Evolutionary conservation across 37 sponge, comb jelly and placozoan species (phyloP).

Genomic region (Agelas oroides): DNA sequence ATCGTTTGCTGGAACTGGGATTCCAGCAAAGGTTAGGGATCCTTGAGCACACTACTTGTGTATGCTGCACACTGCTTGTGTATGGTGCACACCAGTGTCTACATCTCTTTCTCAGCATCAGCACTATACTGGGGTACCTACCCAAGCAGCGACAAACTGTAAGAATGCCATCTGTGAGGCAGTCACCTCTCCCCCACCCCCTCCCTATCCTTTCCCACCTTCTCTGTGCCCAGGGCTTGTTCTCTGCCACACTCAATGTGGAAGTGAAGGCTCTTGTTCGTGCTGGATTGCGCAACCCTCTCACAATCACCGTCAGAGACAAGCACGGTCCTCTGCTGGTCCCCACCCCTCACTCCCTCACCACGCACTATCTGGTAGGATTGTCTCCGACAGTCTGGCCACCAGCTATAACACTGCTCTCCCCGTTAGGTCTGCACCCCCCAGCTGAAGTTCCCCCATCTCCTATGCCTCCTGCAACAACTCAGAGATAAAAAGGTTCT

Average conservation of each 20-base stretch:
- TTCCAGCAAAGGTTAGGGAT: slow-evolving; percentile 83
- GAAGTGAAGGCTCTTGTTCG: slow-evolving; percentile 89
- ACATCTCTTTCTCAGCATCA: slow-evolving; percentile 50
- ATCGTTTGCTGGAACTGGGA: slow-evolving; percentile 92
- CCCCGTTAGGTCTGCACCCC: slow-evolving; percentile 36
- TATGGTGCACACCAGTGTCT: no score
- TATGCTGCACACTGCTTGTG: no score
- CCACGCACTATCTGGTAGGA: slow-evolving; percentile 2
- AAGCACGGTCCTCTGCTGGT: neutral
- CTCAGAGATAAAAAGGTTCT: slow-evolving; percentile 80
- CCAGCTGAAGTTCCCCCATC: slow-evolving; percentile 50
- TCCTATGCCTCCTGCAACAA: slow-evolving; percentile 59
- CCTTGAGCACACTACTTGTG: no score
- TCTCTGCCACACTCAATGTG: slow-evolving; percentile 95
- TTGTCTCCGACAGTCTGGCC: neutral
- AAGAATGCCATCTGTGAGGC: neutral
- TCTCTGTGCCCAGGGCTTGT: slow-evolving; percentile 72
- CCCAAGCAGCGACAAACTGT: slow-evolving; percentile 95
- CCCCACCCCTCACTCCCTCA: neutral
- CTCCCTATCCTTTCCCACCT: neutral
- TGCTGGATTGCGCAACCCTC: slow-evolving; percentile 94
- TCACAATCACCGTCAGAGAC: slow-evolving; percentile 79
- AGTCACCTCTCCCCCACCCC: no score
- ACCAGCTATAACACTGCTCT: neutral
- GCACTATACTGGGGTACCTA: slow-evolving; percentile 78